Evolutionary conservation across 1,140 invertebrate genomes (phyloP).

Genomic region (Zaprionus lachaisei): DNA sequence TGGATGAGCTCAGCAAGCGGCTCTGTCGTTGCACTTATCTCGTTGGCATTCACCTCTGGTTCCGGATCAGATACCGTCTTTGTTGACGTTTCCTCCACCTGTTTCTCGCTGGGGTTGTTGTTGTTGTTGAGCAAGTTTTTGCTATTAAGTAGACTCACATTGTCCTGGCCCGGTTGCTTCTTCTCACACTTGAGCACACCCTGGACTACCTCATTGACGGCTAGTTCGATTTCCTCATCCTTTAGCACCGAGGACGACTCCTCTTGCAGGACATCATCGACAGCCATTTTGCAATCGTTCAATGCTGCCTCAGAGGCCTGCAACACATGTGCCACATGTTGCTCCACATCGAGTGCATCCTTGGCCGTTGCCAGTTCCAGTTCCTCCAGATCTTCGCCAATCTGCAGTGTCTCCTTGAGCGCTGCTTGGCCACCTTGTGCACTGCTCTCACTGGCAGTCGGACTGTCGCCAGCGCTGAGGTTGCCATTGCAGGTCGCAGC

Average conservation of each 20-base stretch:
- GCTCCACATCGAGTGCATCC: constrained; percentile 84
- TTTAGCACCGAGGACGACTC: constrained; percentile 86
- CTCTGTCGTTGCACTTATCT: constrained; percentile 44
- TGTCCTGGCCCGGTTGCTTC: constrained; percentile 59
- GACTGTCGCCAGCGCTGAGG: constrained; percentile 24
- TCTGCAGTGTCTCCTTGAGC: constrained; percentile 63
- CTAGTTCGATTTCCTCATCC: constrained; percentile 85
- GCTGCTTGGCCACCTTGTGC: constrained; percentile 55
- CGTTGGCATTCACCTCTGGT: constrained; percentile 60
- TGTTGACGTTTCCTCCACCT: constrained; percentile 6
- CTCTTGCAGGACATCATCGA: constrained; percentile 79
- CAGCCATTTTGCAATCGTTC: constrained; percentile 81
- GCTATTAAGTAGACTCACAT: constrained; percentile 74
- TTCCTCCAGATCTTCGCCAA: constrained; percentile 84
- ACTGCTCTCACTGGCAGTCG: background rate
- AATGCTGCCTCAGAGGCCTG: constrained; percentile 87
- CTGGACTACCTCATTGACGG: constrained; percentile 85
- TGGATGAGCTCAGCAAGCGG: background rate
- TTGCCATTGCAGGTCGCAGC: constrained; percentile 81
- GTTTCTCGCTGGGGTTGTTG: constrained; percentile 60
- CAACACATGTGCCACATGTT: constrained; percentile 87
- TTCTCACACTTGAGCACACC: constrained; percentile 81
- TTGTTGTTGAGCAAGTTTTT: constrained; percentile 80
- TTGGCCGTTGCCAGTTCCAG: constrained; percentile 80
- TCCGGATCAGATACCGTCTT: background rate